Evolutionary conservation across 1,140 invertebrate genomes (phyloP), one percentile per base, ranked within the genome.

Genomic region (Triops longicaudatus): DNA sequence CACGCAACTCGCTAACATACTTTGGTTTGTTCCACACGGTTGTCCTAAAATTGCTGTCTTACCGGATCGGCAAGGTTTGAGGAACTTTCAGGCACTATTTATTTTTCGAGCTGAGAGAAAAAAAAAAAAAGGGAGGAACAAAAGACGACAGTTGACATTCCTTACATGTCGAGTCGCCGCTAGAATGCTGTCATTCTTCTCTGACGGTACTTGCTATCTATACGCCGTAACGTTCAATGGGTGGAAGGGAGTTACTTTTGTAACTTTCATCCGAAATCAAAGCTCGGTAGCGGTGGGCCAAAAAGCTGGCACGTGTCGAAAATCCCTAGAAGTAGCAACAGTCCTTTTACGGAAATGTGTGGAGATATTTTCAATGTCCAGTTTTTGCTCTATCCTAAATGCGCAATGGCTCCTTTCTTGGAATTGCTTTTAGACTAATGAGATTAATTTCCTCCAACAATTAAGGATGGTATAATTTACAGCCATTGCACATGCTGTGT

Each of bases 131-230:
- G 22, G 22, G 22, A 63, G 17, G 50, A 63, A 9, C 50, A 17
- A 63, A 63, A 63, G 50, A 63, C n/a, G 50, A 63, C 50, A 63
- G 50, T 22, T 63, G 6, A 63, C 50, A 63, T 63, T 63, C 50
- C 50, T 63, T 22, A 14, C 50, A n/a, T 63, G 50, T 63, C 50
- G 50, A 37, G 50, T 14, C 50, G 14, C 2, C 50, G 9, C 50
- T 22, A 14, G 11, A 63, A 63, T 22, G 50, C 50, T 63, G 50
- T 63, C 50, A 12, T 63, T 63, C 50, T 63, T 63, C n/a, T 3
- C 22, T 63, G 50, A 63, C 50, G 6, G 50, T 63, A 17, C 22
- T 63, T 63, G 14, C 17, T 63, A 63, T 63, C 50, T 63, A n/a
- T 6, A 63, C 14, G 22, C 22, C 17, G 50, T 22, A 63, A 63